Percentiles rank a stretch among this genome's conserved stretches.
phyloP scores from a whole-genome alignment of 2,888 invertebrate genomes.

The Idaea dimidiata region DNA sequence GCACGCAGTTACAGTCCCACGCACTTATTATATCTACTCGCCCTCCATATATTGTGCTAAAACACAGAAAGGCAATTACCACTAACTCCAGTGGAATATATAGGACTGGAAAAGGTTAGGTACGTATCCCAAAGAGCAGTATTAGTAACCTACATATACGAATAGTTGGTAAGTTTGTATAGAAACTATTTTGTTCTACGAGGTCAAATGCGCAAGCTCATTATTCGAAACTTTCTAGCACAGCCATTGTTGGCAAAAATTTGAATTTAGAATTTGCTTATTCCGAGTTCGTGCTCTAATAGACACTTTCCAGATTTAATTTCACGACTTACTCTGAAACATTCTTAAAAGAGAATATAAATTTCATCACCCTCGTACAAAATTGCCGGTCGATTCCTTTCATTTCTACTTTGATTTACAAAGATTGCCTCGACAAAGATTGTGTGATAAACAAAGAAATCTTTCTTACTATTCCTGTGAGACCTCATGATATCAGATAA shows the following conservation, averaged over 20 bases:
- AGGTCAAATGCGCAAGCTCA: neutral
- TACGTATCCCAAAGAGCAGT: neutral
- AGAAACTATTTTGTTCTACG: neutral
- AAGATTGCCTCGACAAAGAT: neutral
- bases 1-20: slow-evolving; percentile 47
- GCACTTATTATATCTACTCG: slow-evolving; percentile 36
- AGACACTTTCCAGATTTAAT: neutral
- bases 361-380: neutral
- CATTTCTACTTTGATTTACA: neutral
- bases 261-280: neutral
- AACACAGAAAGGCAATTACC: slow-evolving; percentile 27
- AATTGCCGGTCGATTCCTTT: neutral
- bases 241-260: neutral
- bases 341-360: neutral
- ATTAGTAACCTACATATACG: neutral
- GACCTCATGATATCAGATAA: neutral
- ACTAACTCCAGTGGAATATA: neutral
- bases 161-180: neutral
- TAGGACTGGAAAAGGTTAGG: neutral
- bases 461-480: neutral
- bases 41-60: slow-evolving; percentile 20
- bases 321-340: neutral
- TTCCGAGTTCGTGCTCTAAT: neutral
- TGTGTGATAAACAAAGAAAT: neutral
- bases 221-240: neutral